phyloP scores from a whole-genome alignment of 1,140 invertebrate species.

The Phthorimaea operculella region DNA sequence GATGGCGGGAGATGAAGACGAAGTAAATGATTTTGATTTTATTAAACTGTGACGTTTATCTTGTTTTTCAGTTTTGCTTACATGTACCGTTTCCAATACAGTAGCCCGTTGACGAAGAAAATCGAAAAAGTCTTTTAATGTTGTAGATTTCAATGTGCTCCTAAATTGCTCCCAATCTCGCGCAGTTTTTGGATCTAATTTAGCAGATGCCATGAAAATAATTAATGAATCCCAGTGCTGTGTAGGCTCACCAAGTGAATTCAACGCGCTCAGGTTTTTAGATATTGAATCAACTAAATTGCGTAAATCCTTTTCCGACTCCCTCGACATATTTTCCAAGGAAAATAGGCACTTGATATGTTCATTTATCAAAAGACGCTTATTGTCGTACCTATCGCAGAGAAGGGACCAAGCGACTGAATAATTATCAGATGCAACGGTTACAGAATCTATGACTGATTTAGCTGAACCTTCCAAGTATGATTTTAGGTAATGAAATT shows the following conservation, averaged over 20 bases:
- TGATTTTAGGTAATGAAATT: conserved; percentile 5
- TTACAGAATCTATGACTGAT: conserved; percentile 5
- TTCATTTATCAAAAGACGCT: not conserved
- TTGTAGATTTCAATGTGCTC: not conserved
- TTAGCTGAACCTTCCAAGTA: conserved; percentile 8
- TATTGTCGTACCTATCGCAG: not conserved
- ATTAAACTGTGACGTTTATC: not conserved
- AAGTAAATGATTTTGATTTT: not conserved
- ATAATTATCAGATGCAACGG: conserved; percentile 4
- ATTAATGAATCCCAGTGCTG: not conserved
- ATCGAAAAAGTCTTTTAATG: not conserved
- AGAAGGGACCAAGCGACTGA: conserved; percentile 5
- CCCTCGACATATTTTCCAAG: not conserved
- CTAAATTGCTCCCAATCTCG: not conserved
- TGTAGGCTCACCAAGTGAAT: not conserved
- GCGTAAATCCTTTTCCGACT: not conserved
- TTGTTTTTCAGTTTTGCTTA: not conserved
- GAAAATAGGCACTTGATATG: not conserved
- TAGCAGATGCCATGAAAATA: not conserved
- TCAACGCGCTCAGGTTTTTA: not conserved
- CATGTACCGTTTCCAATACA: conserved; percentile 3
- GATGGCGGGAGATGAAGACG: not conserved
- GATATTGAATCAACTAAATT: not conserved
- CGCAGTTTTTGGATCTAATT: conserved; percentile 2
- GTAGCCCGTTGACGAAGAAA: conserved; percentile 5